Evolutionary conservation across 2,113 vertebrate species (phyloP), one percentile per base, ranked within the genome.

Genomic region (Corythornis madagascariensis): DNA sequence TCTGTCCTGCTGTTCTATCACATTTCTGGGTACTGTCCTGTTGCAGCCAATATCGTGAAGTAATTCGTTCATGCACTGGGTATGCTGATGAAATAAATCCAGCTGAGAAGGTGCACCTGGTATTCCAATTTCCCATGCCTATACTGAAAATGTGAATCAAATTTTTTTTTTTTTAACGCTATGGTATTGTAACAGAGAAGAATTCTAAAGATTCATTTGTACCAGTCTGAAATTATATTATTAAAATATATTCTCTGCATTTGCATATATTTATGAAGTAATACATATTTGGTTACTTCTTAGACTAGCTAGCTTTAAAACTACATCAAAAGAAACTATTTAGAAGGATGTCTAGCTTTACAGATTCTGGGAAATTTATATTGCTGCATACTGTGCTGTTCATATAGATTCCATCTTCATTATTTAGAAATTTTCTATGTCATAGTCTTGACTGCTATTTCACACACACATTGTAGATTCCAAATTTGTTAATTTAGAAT

Each of bases 41-140:
- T 52, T 88, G 73, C 64, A 84, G 66, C 47, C 88, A 92, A 80
- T 81, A 71, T 56, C 7, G 14, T 89, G 83, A 88, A 93, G 72
- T 77, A 87, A 87, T 96, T 92, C 60, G 82, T 80, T 87, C 61
- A 50, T 80, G 48, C 13, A 42, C 59, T 75, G 79, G 45, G 15
- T 28, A 88, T 74, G 53, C 24, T 52, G 77, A 75, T 33, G 4
- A 84, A 92, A 82, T 53, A 83, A 88, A 90, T 83, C 82, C 79
- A 89, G 16, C 78, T 91, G 92, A 94, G 92, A 83, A 91, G 56
- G 33, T 93, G 71, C 88, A 96, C 86, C 88, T 96, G 94, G 72
- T 69, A 20, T 74, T 75, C 67, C 64, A 73, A 82, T 83, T 83
- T 82, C 67, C 52, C 21, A 20, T 70, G 66, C 18, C 73, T 81